These are phyloP conservation scores for Xenopus tropicalis DNA, from an alignment of 2,113 vertebrate species.

Conservation along the genomic window DNA sequence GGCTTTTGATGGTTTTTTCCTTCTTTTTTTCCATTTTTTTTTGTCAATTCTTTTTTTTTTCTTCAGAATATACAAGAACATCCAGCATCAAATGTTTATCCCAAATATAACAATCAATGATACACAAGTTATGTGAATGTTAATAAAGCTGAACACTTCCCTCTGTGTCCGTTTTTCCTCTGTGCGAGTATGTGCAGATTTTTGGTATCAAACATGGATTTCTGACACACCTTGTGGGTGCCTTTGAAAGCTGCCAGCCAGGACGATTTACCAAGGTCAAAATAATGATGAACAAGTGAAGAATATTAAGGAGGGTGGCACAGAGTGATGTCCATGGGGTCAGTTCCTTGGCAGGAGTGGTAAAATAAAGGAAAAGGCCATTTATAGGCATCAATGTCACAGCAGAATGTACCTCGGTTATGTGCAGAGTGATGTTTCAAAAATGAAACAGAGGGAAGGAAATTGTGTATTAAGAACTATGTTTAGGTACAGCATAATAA, in stretches of 20 bases:
- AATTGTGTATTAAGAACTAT: neutral
- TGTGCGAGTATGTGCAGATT: constrained; percentile 25
- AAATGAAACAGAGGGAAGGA: neutral
- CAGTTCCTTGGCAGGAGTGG: neutral
- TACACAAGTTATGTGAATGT: constrained; percentile 81
- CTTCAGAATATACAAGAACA: constrained; percentile 83
- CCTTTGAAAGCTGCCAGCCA: constrained; percentile 28
- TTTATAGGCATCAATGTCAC: neutral
- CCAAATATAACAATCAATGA: constrained; percentile 75
- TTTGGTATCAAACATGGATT: constrained; percentile 17
- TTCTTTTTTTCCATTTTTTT: constrained; percentile 61
- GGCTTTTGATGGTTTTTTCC: constrained; percentile 67
- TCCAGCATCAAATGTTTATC: constrained; percentile 79
- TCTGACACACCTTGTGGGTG: constrained; percentile 7
- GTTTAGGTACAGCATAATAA: neutral
- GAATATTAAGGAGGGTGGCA: neutral
- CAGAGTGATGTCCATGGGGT: neutral
- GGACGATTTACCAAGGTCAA: constrained; percentile 11
- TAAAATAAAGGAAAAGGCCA: neutral
- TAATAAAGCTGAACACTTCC: constrained; percentile 82
- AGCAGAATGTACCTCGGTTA: neutral
- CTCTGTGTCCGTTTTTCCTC: constrained; percentile 38
- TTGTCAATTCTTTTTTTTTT: constrained; percentile 56
- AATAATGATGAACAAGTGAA: constrained; percentile 9
- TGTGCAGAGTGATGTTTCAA: neutral